A percentile compares a stretch with the other conserved stretches of the same genome.
phyloP scores from a whole-genome alignment of 2,113 vertebrate species.

The Tragelaphus scriptus region DNA sequence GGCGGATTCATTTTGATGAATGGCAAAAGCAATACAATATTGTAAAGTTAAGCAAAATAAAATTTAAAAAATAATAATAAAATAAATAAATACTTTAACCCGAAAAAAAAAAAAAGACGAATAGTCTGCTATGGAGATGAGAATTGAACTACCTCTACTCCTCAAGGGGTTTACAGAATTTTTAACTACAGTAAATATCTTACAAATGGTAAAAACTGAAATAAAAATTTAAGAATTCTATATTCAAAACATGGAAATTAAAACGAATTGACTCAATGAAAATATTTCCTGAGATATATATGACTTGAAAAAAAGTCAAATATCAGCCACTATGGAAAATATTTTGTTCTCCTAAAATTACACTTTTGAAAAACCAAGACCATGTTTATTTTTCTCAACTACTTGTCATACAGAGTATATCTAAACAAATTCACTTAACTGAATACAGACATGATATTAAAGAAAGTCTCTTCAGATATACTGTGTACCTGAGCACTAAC shows the following conservation, averaged over 20 bases:
- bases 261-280: background rate
- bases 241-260: background rate
- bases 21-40: no score
- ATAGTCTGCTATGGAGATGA: background rate
- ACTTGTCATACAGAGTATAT: background rate
- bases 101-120: no score
- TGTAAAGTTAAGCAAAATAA: no score
- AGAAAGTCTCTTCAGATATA: background rate
- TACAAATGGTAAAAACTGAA: background rate
- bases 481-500: background rate
- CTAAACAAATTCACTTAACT: slow-evolving; percentile 7
- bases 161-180: background rate
- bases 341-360: slow-evolving; percentile 25
- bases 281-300: background rate
- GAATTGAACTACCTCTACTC: background rate
- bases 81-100: no score
- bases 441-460: background rate
- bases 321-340: background rate
- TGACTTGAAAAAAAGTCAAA: background rate
- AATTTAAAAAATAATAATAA: no score
- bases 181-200: background rate
- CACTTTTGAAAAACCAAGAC: slow-evolving; percentile 19
- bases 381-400: slow-evolving; percentile 15
- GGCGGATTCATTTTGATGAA: no score
- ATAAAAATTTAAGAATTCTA: background rate